Evolutionary conservation across 2,888 invertebrate species (phyloP), one percentile per base, ranked within the genome.

Genomic region (Eristalis intricaria): DNA sequence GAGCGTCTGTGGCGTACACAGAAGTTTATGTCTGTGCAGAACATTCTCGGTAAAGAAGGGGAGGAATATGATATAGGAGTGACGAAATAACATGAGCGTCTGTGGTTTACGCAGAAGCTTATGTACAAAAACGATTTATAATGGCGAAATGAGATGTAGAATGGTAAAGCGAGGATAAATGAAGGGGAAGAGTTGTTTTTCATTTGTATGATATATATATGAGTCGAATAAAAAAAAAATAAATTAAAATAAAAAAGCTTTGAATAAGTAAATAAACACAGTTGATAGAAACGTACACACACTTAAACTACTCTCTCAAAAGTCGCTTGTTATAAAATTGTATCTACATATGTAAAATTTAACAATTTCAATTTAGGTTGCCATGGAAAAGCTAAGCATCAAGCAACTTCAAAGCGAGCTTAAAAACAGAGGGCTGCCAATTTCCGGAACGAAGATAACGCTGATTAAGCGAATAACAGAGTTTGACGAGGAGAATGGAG

Each of bases 371-470:
- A 58, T 58, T 58, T 58, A 58, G 58, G 58, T 58, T 23, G 11
- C 4, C 58, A 70, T 70, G 58, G 70, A 70, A 29, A 70, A 22
- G n/a, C 58, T 69, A 22, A 58, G 56, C 38, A 23, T 35, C 15
- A 60, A 70, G 32, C 70, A 70, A 32, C 60, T 70, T n/a, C 58
- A 70, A 50, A 70, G 70, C 22, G 70, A 70, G 38, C 38, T 70
- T 19, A 70, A 38, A 32, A 71, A 61, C 26, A 26, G 60, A 70
- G 71, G 71, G 23, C 40, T 61, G 43, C 61, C 43, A 19, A 71
- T n/a, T 15, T 22, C 60, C 8, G 71, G 71, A 40, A 63, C 40
- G 15, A 50, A 38, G 23, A 69, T 11, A n/a, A 71, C n/a, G 10
- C n/a, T 63, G 23, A 11, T 63, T 11, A 63, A 71, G 11, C 61